Percentiles rank a stretch among this genome's conserved stretches.
These are phyloP conservation scores for Disparrhopalites patrizii DNA, from an alignment of 2,888 invertebrate species.

Conservation along the genomic window DNA sequence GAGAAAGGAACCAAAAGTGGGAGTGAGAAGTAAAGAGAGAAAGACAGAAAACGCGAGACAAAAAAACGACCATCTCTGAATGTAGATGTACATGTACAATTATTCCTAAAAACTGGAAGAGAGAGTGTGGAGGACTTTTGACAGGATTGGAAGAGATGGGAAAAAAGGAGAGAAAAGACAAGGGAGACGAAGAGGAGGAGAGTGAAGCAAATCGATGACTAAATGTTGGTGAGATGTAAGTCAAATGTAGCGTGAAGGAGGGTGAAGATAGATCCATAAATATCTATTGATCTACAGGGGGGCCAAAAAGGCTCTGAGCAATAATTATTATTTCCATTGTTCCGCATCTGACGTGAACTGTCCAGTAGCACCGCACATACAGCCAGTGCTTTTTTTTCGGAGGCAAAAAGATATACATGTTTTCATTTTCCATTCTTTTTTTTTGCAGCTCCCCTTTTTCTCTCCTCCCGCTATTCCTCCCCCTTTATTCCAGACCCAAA, in stretches of 20 bases:
- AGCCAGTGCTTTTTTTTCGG: not conserved
- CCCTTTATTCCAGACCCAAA: too few species aligned
- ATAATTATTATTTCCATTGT: conserved; percentile 26
- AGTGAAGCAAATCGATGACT: conserved; percentile 29
- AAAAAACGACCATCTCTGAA: too few species aligned
- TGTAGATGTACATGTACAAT: too few species aligned
- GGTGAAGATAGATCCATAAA: conserved; percentile 29
- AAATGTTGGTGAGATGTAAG: conserved; percentile 27
- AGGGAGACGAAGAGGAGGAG: too few species aligned
- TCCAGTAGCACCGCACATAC: not conserved
- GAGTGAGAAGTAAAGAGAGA: not conserved
- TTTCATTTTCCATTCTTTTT: conserved; percentile 10
- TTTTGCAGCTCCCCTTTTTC: too few species aligned
- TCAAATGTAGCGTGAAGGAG: conserved; percentile 30
- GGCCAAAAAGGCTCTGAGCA: conserved; percentile 23
- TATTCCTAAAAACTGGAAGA: too few species aligned
- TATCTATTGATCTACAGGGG: conserved; percentile 29
- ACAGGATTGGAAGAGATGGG: too few species aligned
- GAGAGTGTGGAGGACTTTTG: too few species aligned
- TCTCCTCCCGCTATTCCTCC: too few species aligned
- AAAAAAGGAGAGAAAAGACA: too few species aligned
- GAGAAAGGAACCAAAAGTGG: too few species aligned
- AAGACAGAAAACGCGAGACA: conserved; percentile 5
- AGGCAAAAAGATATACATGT: not conserved
- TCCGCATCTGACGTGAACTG: conserved; percentile 12